phyloP scores from a whole-genome alignment of 23 tunicate species.

The Corella eumyota region DNA sequence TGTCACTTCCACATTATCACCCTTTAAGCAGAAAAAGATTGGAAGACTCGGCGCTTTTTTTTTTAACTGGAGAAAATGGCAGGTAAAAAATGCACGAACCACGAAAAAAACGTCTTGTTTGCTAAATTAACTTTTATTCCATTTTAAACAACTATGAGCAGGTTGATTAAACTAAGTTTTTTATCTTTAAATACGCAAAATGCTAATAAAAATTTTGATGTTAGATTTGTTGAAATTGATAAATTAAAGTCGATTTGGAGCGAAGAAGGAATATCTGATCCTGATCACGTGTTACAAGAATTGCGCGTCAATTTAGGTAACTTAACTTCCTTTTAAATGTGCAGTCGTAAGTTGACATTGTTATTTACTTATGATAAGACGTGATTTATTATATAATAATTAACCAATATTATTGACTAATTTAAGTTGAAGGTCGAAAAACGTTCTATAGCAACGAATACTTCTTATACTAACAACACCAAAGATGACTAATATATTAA shows the following conservation, averaged over 20 bases:
- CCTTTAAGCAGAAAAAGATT: constrained; percentile 43
- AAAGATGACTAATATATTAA: no score
- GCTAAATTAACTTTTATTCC: no score
- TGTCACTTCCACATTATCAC: constrained; percentile 83
- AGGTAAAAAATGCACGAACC: no score
- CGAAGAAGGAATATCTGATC: constrained; percentile 63
- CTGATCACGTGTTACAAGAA: constrained; percentile 35
- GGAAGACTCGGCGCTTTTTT: constrained; percentile 58
- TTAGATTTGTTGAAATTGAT: constrained; percentile 52
- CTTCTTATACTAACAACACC: no score
- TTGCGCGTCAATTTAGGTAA: constrained; percentile 33
- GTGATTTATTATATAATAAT: no score
- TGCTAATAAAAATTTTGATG: constrained; percentile 1
- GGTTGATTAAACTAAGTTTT: neutral
- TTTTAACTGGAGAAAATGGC: constrained; percentile 58
- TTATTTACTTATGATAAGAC: no score
- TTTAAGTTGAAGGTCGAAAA: no score
- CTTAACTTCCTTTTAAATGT: no score
- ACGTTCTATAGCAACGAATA: no score
- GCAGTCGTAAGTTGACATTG: no score
- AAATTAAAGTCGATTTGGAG: constrained; percentile 38
- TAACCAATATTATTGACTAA: no score
- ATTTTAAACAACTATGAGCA: neutral
- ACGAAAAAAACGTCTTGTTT: no score
- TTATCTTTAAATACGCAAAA: neutral